Evolutionary conservation across 2,797 vertebrate species (phyloP).

Genomic region (Erithacus rubecula): DNA sequence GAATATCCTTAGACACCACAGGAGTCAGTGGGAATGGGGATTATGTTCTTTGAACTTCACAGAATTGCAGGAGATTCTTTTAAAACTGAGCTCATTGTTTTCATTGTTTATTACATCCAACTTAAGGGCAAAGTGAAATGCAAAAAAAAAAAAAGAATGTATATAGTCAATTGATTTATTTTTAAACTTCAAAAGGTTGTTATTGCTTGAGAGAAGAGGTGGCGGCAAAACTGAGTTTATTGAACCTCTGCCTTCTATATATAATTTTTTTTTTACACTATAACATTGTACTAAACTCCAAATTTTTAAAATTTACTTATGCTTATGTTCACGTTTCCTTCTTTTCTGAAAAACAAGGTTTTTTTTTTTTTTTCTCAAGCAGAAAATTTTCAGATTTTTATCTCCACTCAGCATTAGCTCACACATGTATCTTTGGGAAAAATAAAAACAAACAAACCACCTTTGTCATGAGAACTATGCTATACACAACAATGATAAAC

Average conservation of each 20-base stretch:
- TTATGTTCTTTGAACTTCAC: background rate
- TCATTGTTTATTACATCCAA: background rate
- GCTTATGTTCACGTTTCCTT: background rate
- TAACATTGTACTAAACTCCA: background rate
- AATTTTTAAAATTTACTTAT: background rate
- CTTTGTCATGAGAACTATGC: background rate
- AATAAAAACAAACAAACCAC: background rate
- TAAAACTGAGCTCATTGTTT: background rate
- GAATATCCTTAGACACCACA: background rate
- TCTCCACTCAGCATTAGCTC: background rate
- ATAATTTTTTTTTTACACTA: background rate
- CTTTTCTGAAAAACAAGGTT: background rate
- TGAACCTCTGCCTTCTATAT: background rate
- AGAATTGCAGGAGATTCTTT: background rate
- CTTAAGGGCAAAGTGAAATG: background rate
- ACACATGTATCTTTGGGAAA: background rate
- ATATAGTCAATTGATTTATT: background rate
- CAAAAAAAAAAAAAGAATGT: background rate
- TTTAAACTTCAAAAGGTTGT: background rate
- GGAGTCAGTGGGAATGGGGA: background rate
- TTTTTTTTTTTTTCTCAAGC: background rate
- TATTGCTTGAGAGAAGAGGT: background rate
- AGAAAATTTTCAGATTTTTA: background rate
- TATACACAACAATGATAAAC: background rate
- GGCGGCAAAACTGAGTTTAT: background rate